Conservation (phyloP, 1,140 invertebrate genomes). For the Drosophila kanapiae region DNA sequence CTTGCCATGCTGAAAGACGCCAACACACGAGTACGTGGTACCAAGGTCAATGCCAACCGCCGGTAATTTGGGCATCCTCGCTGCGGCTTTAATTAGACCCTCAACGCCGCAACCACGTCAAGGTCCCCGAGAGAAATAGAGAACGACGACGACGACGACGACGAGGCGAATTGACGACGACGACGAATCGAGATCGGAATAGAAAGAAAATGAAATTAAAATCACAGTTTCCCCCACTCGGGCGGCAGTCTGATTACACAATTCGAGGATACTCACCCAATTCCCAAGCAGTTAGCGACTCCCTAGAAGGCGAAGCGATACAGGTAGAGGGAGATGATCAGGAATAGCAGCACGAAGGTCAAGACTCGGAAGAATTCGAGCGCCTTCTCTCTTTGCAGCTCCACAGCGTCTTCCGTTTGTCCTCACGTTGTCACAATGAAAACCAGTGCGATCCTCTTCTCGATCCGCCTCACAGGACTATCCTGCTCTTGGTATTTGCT, state of each 20-base stretch:
- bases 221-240: conserved; percentile 29
- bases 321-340: conserved; percentile 80
- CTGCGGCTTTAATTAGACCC: conserved; percentile 75
- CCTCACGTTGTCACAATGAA: conserved; percentile 56
- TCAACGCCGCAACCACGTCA: conserved; percentile 38
- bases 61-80: conserved; percentile 85
- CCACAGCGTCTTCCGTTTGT: conserved; percentile 77
- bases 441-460: conserved; percentile 26
- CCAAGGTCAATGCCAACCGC: conserved; percentile 93
- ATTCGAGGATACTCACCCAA: conserved; percentile 52
- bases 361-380: conserved; percentile 82
- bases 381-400: conserved; percentile 84
- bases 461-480: not conserved
- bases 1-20: conserved; percentile 94
- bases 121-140: conserved; percentile 44
- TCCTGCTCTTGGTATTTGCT: conserved; percentile 1
- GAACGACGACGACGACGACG: conserved; percentile 16
- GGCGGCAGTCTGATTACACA: conserved; percentile 49
- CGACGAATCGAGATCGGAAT: conserved; percentile 36
- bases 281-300: conserved; percentile 14
- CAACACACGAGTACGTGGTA: conserved; percentile 93
- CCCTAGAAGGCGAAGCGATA: conserved; percentile 82
- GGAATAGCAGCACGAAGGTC: conserved; percentile 79
- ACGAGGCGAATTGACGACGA: conserved; percentile 20
- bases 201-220: conserved; percentile 63